Percentiles rank a stretch among this genome's conserved stretches.
Evolutionary conservation across 2,797 vertebrate genomes (phyloP).

Genomic region (Limnodromus scolopaceus): DNA sequence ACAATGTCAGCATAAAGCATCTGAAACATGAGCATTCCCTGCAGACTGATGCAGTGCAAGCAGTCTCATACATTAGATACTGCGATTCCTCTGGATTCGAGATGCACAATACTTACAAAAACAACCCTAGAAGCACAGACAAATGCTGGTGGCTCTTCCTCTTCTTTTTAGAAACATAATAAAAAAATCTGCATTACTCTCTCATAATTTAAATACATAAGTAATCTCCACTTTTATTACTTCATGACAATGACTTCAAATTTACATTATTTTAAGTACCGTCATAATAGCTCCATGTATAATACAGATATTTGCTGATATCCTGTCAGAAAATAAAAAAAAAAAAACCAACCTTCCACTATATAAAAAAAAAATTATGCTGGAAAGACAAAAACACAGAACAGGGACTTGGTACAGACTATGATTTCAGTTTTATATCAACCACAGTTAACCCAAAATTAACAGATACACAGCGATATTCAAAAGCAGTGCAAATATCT

Average conservation of each 20-base stretch:
- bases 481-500: slow-evolving; percentile 97
- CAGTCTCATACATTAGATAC: slow-evolving; percentile 42
- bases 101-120: slow-evolving; percentile 71
- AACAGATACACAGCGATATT: slow-evolving; percentile 83
- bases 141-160: slow-evolving; percentile 83
- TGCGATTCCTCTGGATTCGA: slow-evolving; percentile 52
- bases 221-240: slow-evolving; percentile 93
- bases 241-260: slow-evolving; percentile 95
- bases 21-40: slow-evolving; percentile 61
- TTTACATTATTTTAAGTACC: slow-evolving; percentile 95
- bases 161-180: slow-evolving; percentile 80
- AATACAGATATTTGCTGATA: slow-evolving; percentile 91
- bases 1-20: slow-evolving; percentile 64
- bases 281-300: slow-evolving; percentile 89
- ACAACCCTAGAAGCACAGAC: slow-evolving; percentile 80
- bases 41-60: slow-evolving; percentile 60
- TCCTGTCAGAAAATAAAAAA: slow-evolving; percentile 82
- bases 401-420: slow-evolving; percentile 82
- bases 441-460: slow-evolving; percentile 83
- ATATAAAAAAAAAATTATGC: slow-evolving; percentile 80
- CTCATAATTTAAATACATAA: slow-evolving; percentile 90
- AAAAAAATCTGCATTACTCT: slow-evolving; percentile 80
- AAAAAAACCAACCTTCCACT: slow-evolving; percentile 73
- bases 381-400: slow-evolving; percentile 89
- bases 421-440: slow-evolving; percentile 83